Conservation (phyloP, 2,113 vertebrate genomes). For the Gila orcuttii region DNA sequence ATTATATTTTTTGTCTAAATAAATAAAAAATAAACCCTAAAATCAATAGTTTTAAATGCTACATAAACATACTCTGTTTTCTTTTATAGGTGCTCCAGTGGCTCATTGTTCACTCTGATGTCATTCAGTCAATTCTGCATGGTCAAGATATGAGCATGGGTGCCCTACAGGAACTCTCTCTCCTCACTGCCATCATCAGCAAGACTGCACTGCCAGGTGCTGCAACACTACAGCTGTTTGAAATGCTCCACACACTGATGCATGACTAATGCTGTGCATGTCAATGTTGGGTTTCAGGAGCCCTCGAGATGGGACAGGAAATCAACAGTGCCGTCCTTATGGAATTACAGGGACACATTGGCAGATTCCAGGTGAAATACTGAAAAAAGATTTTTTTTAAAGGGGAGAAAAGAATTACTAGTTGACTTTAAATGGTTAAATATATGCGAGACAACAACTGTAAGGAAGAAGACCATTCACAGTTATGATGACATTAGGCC, state of each 20-base stretch:
- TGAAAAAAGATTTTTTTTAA: not conserved
- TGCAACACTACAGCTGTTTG: not conserved
- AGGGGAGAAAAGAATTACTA: not conserved
- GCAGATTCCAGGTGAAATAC: conserved; percentile 88
- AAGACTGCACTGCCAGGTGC: conserved; percentile 95
- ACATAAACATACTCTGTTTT: not conserved
- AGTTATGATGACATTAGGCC: not conserved
- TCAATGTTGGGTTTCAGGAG: conserved; percentile 74
- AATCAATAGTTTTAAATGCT: no score
- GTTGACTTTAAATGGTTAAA: not conserved
- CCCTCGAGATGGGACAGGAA: conserved; percentile 82
- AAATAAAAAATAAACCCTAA: no score
- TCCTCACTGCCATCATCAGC: conserved; percentile 94
- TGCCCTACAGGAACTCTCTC: conserved; percentile 88
- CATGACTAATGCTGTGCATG: conserved; percentile 39
- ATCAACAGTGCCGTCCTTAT: conserved; percentile 83
- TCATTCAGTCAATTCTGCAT: conserved; percentile 90
- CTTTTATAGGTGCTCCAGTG: conserved; percentile 88
- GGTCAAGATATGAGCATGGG: conserved; percentile 88
- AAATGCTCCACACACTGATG: not conserved
- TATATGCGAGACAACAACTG: no score
- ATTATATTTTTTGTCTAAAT: no score
- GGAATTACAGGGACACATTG: conserved; percentile 92
- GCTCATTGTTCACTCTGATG: conserved; percentile 92
- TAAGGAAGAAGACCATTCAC: not conserved